Percentiles rank a stretch among this genome's conserved stretches.
Evolutionary conservation across 2,797 vertebrate species (phyloP).

Genomic region (Taenioides sp.): DNA sequence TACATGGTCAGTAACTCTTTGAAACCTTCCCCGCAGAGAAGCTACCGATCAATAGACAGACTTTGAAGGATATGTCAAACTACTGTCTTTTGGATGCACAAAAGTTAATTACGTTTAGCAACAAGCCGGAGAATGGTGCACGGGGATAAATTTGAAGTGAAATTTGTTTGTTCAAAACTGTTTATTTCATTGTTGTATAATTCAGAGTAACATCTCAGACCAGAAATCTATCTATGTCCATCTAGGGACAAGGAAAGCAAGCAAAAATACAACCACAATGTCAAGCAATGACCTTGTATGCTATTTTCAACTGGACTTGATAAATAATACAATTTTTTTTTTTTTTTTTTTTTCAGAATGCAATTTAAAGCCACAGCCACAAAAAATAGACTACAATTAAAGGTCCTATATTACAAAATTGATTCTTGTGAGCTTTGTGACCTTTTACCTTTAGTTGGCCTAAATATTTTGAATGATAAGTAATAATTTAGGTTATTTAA

Average conservation of each 20-base stretch:
- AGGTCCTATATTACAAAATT: no score
- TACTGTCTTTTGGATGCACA: background rate
- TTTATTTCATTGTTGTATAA: slow-evolving; percentile 3
- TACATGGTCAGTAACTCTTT: slow-evolving; percentile 36
- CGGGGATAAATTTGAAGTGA: no score
- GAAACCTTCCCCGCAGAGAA: slow-evolving; percentile 21
- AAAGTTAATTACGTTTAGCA: background rate
- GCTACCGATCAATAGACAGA: slow-evolving; percentile 33
- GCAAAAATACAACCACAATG: background rate
- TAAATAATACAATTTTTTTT: no score
- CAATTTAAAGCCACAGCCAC: background rate
- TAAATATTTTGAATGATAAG: no score
- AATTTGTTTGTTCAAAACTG: background rate
- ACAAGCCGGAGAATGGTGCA: background rate
- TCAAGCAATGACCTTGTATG: background rate
- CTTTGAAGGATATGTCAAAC: slow-evolving; percentile 19
- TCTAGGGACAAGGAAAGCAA: background rate
- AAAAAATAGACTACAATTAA: no score
- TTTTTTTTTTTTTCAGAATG: background rate
- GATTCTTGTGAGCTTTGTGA: no score
- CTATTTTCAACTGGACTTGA: background rate
- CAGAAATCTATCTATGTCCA: background rate
- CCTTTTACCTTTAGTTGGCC: no score
- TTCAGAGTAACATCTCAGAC: background rate
- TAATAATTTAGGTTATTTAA: no score